Base-by-base conservation (phyloP, 2,797 vertebrate genomes). In the Lagothrix lagotricha region DNA sequence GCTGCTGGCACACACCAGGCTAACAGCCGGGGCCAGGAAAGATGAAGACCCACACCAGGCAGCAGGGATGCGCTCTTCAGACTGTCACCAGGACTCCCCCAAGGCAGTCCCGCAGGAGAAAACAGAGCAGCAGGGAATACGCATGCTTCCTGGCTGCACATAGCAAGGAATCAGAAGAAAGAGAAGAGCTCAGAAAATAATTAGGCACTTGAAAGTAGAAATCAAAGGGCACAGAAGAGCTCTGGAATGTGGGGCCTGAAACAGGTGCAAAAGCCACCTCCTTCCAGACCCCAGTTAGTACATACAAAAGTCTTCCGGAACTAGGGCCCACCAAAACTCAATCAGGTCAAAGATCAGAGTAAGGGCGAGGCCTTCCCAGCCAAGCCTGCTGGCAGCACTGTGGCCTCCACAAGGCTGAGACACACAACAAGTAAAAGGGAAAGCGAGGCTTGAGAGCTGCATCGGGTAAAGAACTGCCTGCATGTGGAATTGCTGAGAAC, bases 31-130 rank as follows among this genome's bases (percentile, higher is more conserved):
- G 48, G 30, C 36, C 12, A 4, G 1, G 13, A 28, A 22, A 81
- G 12, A 10, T 30, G 36, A 14, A 22, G 0, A 20, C 7, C 26
- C 33, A 13, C 6, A 0, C 12, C 0, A 0, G 0, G 24, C 2
- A 15, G 67, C 13, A 67, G 52, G 11, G 0, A 39, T 33, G 26
- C 2, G 9, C 8, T 41, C 7, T 5, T 70, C 20, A 48, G 7
- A 46, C 44, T 5, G 19, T 57, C 22, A 22, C 12, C 4, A 6
- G 28, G 41, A 61, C 75, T 44, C 15, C 4, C 3, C 5, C 22
- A 46, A 41, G 70, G 88, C 64, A 54, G 12, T 1, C 4, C 52
- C 11, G 0, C 5, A 22, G 30, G 12, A 28, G 73, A 22, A 67
- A 26, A 41, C 24, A 36, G 44, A 54, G 73, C 5, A 41, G 33